Base-by-base conservation (phyloP, 1,140 invertebrate species). In the Papilio dardanus region DNA sequence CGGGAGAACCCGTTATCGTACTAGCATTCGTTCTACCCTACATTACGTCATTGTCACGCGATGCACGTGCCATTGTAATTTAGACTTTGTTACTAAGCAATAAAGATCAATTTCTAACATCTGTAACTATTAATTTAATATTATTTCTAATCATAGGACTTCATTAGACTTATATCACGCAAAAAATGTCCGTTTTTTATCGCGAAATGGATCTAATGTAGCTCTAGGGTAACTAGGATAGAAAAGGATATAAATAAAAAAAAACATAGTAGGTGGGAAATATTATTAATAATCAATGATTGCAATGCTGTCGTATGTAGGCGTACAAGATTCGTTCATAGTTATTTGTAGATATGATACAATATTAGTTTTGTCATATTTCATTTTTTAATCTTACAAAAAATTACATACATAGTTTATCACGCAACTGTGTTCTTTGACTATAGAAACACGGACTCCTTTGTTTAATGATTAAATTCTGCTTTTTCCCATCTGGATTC, bases 331-430 rank as follows among this genome's bases (percentile, higher is more conserved):
- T 50, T 19, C 5, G 46, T 50, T 50, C 46, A 50, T 21, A 50
- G 16, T 50, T 50, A 50, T 50, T 50, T 50, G n/a, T 50, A 21
- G 46, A 50, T 50, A 50, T 50, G n/a, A 50, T 50, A 19, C n/a
- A 50, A 50, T 8, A 46, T 19, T n/a, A n/a, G n/a, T n/a, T 46
- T 46, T 3, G 4, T 46, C n/a, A n/a, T 1, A 16, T 46, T 46
- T 50, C 6, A 50, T 21, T 50, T 50, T 50, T 3, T 7, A 7
- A n/a, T 46, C 14, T 46, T n/a, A 46, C 10, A n/a, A n/a, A 19
- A n/a, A 46, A 46, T 7, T 4, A 50, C n/a, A n/a, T 50, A 21
- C 2, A 19, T 50, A 46, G 4, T 46, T 3, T 37, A 1, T 10
- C 35, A 37, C 8, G 35, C 35, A 37, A 7, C 3, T 33, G 33